Evolutionary conservation across 2,113 vertebrate species (phyloP).

Genomic region (Scytalopus superciliaris): DNA sequence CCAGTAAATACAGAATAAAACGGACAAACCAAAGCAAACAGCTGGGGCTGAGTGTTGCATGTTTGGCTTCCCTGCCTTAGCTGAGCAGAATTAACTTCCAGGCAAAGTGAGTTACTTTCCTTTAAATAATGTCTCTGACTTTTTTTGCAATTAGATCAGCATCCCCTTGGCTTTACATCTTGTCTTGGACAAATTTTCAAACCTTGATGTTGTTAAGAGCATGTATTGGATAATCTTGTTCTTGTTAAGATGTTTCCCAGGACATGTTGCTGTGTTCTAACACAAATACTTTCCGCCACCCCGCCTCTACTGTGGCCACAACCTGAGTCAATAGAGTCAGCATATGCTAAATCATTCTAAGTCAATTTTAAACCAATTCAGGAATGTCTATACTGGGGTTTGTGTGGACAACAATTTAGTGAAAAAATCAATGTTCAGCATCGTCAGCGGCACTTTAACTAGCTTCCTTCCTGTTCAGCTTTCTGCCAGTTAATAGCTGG

Average conservation of each 20-base stretch:
- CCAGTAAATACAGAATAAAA: neutral
- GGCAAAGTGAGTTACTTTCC: neutral
- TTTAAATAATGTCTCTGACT: neutral
- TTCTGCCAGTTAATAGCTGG: neutral
- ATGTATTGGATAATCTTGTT: neutral
- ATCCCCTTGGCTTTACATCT: neutral
- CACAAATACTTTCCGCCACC: neutral
- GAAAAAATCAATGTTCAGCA: constrained; percentile 40
- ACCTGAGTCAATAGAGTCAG: neutral
- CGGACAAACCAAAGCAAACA: neutral
- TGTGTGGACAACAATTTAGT: constrained; percentile 38
- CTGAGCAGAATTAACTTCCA: neutral
- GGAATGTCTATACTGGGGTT: neutral
- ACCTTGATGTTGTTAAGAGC: neutral
- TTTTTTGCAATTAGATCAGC: neutral
- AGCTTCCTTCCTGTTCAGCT: neutral
- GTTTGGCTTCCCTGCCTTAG: neutral
- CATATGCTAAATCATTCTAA: constrained; percentile 20
- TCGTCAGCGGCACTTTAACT: constrained; percentile 20
- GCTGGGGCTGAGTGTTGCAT: neutral
- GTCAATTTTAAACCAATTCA: constrained; percentile 28
- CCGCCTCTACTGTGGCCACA: neutral
- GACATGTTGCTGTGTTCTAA: neutral
- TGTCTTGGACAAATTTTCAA: neutral
- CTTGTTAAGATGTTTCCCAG: neutral